Evolutionary conservation across 2,797 vertebrate species (phyloP).

Genomic region (Propithecus perrieri): DNA sequence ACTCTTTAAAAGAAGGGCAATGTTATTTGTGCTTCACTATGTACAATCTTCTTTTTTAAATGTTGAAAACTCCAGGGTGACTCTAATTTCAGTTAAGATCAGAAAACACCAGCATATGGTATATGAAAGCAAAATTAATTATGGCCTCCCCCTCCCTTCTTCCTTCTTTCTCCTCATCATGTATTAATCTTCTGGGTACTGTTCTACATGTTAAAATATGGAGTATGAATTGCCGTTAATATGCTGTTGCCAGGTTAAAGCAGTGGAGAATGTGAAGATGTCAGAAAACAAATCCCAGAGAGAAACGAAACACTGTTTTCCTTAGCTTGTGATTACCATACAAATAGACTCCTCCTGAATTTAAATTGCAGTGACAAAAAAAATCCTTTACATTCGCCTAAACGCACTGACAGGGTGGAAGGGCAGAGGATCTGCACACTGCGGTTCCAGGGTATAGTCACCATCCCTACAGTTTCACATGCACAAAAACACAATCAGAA

Average conservation of each 20-base stretch:
- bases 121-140: conserved; percentile 80
- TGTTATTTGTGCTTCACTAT: not conserved
- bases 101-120: conserved; percentile 76
- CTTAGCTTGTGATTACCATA: conserved; percentile 81
- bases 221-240: conserved; percentile 68
- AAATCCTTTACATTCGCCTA: conserved; percentile 38
- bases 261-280: conserved; percentile 72
- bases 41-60: not conserved
- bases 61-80: conserved; percentile 60
- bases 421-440: not conserved
- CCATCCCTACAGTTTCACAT: not conserved
- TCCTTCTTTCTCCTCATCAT: conserved; percentile 37
- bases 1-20: conserved; percentile 15
- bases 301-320: conserved; percentile 78
- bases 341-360: conserved; percentile 78
- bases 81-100: conserved; percentile 74
- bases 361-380: conserved; percentile 68
- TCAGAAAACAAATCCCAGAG: conserved; percentile 81
- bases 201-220: conserved; percentile 63
- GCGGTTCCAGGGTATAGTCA: not conserved
- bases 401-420: not conserved
- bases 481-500: conserved; percentile 49
- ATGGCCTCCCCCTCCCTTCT: conserved; percentile 60
- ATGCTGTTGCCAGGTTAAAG: conserved; percentile 69
- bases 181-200: conserved; percentile 80